phyloP scores from a whole-genome alignment of 2,113 vertebrate species.

The Silurus asotus region DNA sequence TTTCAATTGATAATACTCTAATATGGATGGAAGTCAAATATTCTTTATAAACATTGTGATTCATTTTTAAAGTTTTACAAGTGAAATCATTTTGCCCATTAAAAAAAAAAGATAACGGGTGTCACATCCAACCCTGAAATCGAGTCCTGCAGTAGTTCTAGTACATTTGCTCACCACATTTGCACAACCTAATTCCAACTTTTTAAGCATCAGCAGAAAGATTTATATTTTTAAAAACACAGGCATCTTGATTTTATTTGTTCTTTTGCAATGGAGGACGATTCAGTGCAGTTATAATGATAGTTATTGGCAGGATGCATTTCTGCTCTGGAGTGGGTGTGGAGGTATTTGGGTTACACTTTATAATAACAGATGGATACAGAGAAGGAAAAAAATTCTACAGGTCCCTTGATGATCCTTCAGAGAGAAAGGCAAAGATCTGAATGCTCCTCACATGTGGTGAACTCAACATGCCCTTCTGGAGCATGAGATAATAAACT shows the following conservation, averaged over 20 bases:
- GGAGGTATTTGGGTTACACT: conserved; percentile 46
- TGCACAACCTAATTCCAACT: not conserved
- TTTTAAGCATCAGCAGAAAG: not conserved
- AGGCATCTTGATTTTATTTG: conserved; percentile 61
- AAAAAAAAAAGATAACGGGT: not conserved
- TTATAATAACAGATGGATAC: conserved; percentile 39
- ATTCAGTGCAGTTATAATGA: conserved; percentile 62
- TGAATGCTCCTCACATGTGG: conserved; percentile 33
- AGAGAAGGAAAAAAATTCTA: conserved; percentile 23
- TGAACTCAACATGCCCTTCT: conserved; percentile 46
- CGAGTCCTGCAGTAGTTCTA: not conserved
- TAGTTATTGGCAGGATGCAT: conserved; percentile 56
- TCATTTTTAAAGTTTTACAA: not conserved
- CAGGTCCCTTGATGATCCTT: conserved; percentile 27
- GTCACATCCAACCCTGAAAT: not conserved
- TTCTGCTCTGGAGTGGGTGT: conserved; percentile 55
- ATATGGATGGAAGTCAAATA: not conserved
- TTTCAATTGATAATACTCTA: not conserved
- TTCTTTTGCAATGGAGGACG: conserved; percentile 47
- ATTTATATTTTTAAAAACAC: conserved; percentile 40
- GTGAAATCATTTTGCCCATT: not conserved
- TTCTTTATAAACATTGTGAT: not conserved
- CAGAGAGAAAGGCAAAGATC: not conserved
- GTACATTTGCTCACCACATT: not conserved
- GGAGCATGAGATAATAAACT: conserved; percentile 39